These are phyloP conservation scores for Agapetus fuscipes DNA, from an alignment of 2,888 invertebrate species.

Conservation along the genomic window DNA sequence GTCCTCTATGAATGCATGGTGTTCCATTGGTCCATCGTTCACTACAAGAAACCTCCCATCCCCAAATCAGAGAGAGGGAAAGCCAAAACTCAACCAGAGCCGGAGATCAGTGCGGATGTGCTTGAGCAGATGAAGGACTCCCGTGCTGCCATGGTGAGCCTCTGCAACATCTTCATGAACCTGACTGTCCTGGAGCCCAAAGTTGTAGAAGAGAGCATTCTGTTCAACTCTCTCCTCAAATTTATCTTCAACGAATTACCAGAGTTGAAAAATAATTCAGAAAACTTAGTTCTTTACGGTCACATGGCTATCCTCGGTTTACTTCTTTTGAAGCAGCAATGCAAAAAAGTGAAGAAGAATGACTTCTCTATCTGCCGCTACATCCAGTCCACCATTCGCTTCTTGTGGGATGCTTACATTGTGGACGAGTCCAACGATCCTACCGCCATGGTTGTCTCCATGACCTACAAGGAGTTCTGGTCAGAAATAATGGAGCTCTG, in stretches of 20 bases:
- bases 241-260: constrained; percentile 79
- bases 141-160: constrained; percentile 73
- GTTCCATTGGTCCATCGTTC: constrained; percentile 80
- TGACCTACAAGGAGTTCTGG: constrained; percentile 82
- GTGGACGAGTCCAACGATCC: constrained; percentile 83
- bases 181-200: constrained; percentile 80
- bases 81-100: constrained; percentile 64
- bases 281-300: constrained; percentile 77
- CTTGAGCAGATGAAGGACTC: constrained; percentile 78
- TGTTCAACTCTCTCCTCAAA: constrained; percentile 72
- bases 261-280: constrained; percentile 71
- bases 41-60: constrained; percentile 72
- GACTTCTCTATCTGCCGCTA: constrained; percentile 84
- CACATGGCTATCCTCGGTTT: constrained; percentile 77
- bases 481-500: constrained; percentile 83
- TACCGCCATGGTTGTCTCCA: constrained; percentile 70
- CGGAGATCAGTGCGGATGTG: constrained; percentile 62
- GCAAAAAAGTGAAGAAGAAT: constrained; percentile 74
- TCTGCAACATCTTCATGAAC: constrained; percentile 90
- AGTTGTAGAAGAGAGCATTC: constrained; percentile 64
- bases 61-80: constrained; percentile 72
- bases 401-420: constrained; percentile 87
- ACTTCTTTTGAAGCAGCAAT: constrained; percentile 72
- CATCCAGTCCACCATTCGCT: constrained; percentile 80
- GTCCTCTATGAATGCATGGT: constrained; percentile 68